A percentile compares a stretch with the other conserved stretches of the same genome.
phyloP scores from a whole-genome alignment of 2,888 invertebrate genomes.

The Xylota sylvarum region DNA sequence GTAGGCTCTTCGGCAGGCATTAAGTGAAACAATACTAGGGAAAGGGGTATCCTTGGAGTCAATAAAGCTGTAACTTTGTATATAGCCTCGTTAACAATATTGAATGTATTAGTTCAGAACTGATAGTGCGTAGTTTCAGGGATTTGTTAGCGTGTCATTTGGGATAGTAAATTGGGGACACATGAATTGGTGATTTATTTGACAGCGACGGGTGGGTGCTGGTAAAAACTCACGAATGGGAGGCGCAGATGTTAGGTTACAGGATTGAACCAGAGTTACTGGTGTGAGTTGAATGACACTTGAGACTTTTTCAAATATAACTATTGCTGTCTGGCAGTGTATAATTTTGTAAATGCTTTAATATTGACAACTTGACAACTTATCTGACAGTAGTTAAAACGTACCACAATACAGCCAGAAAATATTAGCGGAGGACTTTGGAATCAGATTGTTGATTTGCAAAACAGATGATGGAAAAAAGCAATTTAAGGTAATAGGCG shows the following conservation, averaged over 20 bases:
- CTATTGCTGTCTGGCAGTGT: no score
- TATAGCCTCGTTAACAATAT: not conserved
- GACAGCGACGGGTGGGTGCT: not conserved
- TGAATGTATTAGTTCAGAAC: not conserved
- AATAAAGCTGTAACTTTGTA: not conserved
- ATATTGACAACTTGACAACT: no score
- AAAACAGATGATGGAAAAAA: no score
- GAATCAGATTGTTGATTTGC: no score
- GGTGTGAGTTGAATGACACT: no score
- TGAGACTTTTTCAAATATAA: no score
- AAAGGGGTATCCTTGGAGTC: not conserved
- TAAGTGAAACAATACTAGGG: not conserved
- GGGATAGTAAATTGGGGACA: not conserved
- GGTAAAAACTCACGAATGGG: not conserved
- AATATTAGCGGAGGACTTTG: no score
- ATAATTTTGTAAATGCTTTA: no score
- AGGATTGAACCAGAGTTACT: not conserved
- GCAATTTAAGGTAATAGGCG: no score
- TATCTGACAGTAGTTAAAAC: no score
- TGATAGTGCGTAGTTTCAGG: constrained; percentile 3
- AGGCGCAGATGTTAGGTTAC: not conserved
- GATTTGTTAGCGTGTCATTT: constrained; percentile 9
- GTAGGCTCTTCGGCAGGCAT: not conserved
- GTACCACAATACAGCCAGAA: no score
- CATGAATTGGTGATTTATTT: not conserved